phyloP scores from a whole-genome alignment of 2,797 vertebrate genomes.

The Alosa sapidissima region DNA sequence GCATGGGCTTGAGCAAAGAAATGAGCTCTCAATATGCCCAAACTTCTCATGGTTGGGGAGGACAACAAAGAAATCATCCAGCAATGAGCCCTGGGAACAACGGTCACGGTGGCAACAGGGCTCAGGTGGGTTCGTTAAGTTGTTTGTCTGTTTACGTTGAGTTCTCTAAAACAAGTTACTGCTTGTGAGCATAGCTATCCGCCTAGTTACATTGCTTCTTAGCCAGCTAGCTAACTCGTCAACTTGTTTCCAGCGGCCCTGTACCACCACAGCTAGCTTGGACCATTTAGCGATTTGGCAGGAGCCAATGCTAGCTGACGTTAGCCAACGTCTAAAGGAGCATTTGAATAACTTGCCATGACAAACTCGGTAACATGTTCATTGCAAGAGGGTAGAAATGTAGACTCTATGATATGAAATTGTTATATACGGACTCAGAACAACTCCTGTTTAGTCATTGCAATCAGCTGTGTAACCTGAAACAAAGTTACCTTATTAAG shows the following conservation, averaged over 20 bases:
- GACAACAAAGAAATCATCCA: constrained; percentile 84
- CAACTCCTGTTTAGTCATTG: background rate
- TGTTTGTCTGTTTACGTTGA: background rate
- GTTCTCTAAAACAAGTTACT: background rate
- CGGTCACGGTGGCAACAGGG: constrained; percentile 71
- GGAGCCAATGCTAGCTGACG: background rate
- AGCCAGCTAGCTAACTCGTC: constrained; percentile 10
- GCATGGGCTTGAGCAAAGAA: constrained; percentile 81
- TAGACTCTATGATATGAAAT: background rate
- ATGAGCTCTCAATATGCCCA: constrained; percentile 81
- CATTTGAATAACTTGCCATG: background rate
- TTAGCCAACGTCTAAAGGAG: background rate
- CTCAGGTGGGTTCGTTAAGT: constrained; percentile 78
- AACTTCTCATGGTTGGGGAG: constrained; percentile 81
- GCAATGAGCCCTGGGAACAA: constrained; percentile 86
- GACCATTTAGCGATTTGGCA: background rate
- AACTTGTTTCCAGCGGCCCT: constrained; percentile 13
- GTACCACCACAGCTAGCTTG: background rate
- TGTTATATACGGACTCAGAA: background rate
- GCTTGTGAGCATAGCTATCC: background rate
- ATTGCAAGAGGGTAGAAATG: background rate
- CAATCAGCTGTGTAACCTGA: background rate
- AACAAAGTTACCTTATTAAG: background rate
- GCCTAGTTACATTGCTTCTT: background rate
- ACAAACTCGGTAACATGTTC: background rate